These are phyloP conservation scores for Neoniphon sammara DNA, from an alignment of 2,797 vertebrate genomes.

Conservation along the genomic window DNA sequence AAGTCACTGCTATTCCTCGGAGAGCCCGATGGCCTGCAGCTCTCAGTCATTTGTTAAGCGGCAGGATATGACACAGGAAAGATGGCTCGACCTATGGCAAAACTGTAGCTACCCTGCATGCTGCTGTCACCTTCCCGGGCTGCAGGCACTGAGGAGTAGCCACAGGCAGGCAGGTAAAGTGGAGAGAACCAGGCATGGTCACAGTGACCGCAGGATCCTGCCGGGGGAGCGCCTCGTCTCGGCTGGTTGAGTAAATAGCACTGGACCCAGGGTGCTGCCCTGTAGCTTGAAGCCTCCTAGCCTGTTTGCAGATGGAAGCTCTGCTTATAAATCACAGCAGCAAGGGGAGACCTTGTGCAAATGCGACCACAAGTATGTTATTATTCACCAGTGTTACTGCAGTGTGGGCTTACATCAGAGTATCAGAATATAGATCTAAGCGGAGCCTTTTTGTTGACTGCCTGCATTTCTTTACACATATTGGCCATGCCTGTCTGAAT, in stretches of 20 bases:
- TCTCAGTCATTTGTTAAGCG: constrained; percentile 74
- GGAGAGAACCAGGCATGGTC: constrained; percentile 46
- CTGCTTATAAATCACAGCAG: constrained; percentile 79
- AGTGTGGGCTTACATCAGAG: constrained; percentile 57
- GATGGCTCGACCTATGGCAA: constrained; percentile 68
- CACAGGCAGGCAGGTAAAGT: constrained; percentile 49
- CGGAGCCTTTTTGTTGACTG: constrained; percentile 70
- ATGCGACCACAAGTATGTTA: constrained; percentile 69
- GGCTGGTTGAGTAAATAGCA: constrained; percentile 80
- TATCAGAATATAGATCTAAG: constrained; percentile 57
- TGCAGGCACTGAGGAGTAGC: constrained; percentile 44
- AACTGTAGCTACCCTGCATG: constrained; percentile 46
- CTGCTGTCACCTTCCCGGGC: constrained; percentile 53
- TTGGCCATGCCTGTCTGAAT: constrained; percentile 63
- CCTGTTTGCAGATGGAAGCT: constrained; percentile 80
- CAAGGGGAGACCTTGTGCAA: constrained; percentile 75
- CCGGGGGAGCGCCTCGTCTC: constrained; percentile 63
- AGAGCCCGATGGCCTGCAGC: constrained; percentile 60
- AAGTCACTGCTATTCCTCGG: constrained; percentile 50
- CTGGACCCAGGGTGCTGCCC: constrained; percentile 76
- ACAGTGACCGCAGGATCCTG: constrained; percentile 61
- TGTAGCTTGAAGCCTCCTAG: constrained; percentile 67
- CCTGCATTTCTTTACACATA: constrained; percentile 69
- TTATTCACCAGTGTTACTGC: constrained; percentile 68
- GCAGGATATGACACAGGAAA: constrained; percentile 70